Base-by-base conservation (phyloP, 2,113 vertebrate genomes). In the Cervus canadensis region DNA sequence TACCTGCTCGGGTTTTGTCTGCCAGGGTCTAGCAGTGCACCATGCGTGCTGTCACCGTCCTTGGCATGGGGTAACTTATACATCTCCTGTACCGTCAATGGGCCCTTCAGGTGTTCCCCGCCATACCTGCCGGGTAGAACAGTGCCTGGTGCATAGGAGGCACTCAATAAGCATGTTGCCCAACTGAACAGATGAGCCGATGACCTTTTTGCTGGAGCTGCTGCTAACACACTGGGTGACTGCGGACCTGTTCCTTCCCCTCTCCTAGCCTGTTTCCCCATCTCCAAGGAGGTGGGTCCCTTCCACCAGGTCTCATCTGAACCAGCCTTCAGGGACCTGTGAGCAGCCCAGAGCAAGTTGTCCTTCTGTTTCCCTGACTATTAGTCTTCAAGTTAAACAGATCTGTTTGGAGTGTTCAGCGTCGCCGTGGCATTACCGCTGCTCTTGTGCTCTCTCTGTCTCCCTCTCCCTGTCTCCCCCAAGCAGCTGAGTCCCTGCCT, bases 311-410 rank as follows among this genome's bases (percentile, higher is more conserved):
- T 60, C 16, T 88, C 25, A 30, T 83, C 30, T 52, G 74, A 76
- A 64, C 33, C 79, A 62, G 33, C 82, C 76, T 96, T 74, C 30
- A 40, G 83, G 54, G 54, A 88, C 60, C n/a, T 7, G 12, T 54
- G 87, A 91, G 64, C n/a, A 64, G 48, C 45, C 43, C 74, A 26
- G 33, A 78, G 71, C 30, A 57, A 62, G 60, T 7, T 57, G 13
- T 33, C 40, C 12, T 94, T 76, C 43, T 78, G 11, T n/a, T 97
- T 97, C 45, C 40, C 48, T 89, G 83, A 86, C 86, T 89, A 89
- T 96, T 88, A 88, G 64, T 83, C 76, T 83, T 88, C 71, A 83
- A 89, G 82, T 89, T 40, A 85, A 78, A 81, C 40, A 79, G 50
- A 83, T 87, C 88, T 56, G 36, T 94, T 85, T 81, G 76, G 64